These are phyloP conservation scores for Prionailurus bengalensis DNA, from an alignment of 2,113 vertebrate species.

Conservation along the genomic window DNA sequence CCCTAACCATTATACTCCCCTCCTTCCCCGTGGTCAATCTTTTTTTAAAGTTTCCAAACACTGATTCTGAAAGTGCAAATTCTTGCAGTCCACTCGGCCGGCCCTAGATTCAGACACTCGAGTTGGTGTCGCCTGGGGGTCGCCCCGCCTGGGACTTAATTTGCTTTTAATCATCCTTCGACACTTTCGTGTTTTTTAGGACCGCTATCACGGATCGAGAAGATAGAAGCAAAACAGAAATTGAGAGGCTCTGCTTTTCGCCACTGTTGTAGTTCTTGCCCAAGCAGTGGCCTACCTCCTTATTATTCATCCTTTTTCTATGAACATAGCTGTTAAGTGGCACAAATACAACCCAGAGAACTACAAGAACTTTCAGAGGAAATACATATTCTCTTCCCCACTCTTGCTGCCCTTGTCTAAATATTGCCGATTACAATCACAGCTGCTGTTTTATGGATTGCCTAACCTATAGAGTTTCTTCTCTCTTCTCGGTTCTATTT, in stretches of 20 bases:
- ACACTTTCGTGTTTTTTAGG: not conserved
- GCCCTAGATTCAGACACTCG: not conserved
- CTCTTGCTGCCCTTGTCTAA: not conserved
- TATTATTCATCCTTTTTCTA: not conserved
- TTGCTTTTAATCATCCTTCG: not conserved
- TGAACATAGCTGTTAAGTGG: not conserved
- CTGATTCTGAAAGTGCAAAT: not conserved
- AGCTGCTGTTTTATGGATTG: not conserved
- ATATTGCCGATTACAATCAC: not conserved
- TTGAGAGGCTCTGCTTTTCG: not conserved
- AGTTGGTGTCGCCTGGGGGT: not conserved
- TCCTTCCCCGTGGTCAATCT: not conserved
- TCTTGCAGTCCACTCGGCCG: not conserved
- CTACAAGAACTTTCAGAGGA: not conserved
- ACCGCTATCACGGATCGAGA: not conserved
- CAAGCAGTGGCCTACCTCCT: not conserved
- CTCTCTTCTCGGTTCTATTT: not conserved
- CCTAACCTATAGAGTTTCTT: not conserved
- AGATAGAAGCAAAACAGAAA: not conserved
- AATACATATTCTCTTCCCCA: not conserved
- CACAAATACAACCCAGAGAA: not conserved
- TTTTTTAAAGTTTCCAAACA: not conserved
- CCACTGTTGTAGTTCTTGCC: not conserved
- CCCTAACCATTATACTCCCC: not conserved
- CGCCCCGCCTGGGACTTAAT: not conserved